Evolutionary conservation across 2,888 invertebrate species (phyloP).

Genomic region (Amphipyra tragopoginis): DNA sequence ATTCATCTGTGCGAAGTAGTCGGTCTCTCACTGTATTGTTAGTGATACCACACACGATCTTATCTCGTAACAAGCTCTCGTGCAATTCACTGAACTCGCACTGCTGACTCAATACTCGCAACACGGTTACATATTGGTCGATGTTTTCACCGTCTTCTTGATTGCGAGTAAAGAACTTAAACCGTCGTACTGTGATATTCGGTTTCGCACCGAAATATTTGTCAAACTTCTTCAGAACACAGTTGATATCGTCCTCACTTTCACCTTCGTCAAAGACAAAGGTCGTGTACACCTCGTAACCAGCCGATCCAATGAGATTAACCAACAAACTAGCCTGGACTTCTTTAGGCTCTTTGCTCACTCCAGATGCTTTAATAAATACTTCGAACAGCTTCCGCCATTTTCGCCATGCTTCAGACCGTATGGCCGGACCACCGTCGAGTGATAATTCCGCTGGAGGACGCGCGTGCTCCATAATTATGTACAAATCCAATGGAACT

Average conservation of each 20-base stretch:
- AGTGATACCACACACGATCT: slow-evolving; percentile 15
- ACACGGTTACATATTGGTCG: slow-evolving; percentile 50
- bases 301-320: slow-evolving; percentile 52
- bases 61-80: slow-evolving; percentile 16
- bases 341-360: slow-evolving; percentile 11
- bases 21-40: slow-evolving; percentile 19
- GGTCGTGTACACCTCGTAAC: slow-evolving; percentile 45
- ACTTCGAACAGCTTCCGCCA: slow-evolving; percentile 6
- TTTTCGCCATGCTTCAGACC: not conserved
- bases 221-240: slow-evolving; percentile 44
- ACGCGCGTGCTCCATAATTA: slow-evolving; percentile 4
- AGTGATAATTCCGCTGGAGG: slow-evolving; percentile 3
- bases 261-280: slow-evolving; percentile 37
- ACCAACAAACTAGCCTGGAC: slow-evolving; percentile 34
- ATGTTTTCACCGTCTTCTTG: slow-evolving; percentile 49
- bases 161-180: slow-evolving; percentile 50
- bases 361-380: slow-evolving; percentile 9
- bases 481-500: not conserved
- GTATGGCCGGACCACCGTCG: not conserved
- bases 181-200: slow-evolving; percentile 42
- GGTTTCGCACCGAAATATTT: slow-evolving; percentile 49
- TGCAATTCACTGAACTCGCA: slow-evolving; percentile 24
- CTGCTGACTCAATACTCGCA: slow-evolving; percentile 41
- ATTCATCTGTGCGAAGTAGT: slow-evolving; percentile 15
- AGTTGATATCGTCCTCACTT: slow-evolving; percentile 35